Percentiles rank a stretch among this genome's conserved stretches.
Evolutionary conservation across 2,113 vertebrate species (phyloP).

Genomic region (Bos indicus): DNA sequence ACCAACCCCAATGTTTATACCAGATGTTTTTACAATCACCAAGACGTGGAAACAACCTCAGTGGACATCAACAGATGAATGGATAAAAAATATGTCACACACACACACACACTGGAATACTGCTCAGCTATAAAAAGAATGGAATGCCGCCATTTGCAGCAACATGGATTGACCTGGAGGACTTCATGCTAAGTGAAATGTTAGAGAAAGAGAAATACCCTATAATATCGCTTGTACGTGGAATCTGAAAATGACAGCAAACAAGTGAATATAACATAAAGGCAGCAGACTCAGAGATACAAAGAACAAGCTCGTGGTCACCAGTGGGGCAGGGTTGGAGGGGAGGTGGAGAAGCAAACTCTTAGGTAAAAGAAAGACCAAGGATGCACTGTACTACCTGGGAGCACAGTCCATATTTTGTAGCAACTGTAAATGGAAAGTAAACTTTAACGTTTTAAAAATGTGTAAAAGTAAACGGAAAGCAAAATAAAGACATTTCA

Average conservation of each 20-base stretch:
- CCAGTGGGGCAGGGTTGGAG: neutral
- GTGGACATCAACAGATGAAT: neutral
- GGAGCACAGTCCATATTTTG: neutral
- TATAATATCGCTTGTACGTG: neutral
- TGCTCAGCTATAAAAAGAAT: neutral
- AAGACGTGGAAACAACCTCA: neutral
- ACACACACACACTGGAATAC: neutral
- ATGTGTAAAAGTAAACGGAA: neutral
- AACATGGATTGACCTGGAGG: neutral
- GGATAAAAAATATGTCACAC: neutral
- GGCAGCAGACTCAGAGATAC: neutral
- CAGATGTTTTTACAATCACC: neutral
- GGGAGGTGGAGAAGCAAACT: neutral
- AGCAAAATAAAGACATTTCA: neutral
- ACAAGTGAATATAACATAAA: neutral
- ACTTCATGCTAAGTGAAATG: neutral
- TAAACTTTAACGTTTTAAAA: neutral
- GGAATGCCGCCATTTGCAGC: neutral
- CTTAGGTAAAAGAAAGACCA: fast-evolving
- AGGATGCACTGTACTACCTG: fast-evolving
- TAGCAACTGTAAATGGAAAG: neutral
- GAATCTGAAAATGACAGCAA: neutral
- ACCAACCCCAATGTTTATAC: neutral
- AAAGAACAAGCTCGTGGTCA: neutral
- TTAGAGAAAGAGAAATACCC: neutral